Evolutionary conservation across 2,113 vertebrate genomes (phyloP).

Genomic region (Sceloporus undulatus): DNA sequence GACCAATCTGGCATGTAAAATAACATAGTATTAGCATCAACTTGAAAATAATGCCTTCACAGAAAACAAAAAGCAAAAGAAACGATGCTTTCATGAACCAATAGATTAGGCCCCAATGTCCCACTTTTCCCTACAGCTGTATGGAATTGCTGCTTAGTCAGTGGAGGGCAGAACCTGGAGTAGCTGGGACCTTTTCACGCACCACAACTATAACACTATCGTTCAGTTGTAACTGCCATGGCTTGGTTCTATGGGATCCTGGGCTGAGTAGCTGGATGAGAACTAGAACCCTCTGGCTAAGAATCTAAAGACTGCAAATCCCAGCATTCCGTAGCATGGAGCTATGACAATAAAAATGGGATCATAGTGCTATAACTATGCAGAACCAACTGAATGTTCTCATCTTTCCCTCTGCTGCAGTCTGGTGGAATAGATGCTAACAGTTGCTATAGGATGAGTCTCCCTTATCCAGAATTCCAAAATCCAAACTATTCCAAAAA

Average conservation of each 20-base stretch:
- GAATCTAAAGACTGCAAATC: too few relatives aligned
- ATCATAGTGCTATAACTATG: too few relatives aligned
- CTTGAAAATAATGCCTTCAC: neutral
- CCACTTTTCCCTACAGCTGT: neutral
- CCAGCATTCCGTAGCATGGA: too few relatives aligned
- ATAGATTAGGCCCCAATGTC: neutral
- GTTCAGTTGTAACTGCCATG: too few relatives aligned
- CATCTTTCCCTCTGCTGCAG: neutral
- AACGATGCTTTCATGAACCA: neutral
- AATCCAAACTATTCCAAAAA: too few relatives aligned
- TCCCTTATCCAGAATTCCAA: too few relatives aligned
- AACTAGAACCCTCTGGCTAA: too few relatives aligned
- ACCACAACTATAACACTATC: too few relatives aligned
- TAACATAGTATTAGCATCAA: neutral
- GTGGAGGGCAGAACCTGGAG: neutral
- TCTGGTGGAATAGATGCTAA: neutral
- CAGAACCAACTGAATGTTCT: neutral
- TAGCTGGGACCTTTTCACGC: neutral
- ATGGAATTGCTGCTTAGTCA: neutral
- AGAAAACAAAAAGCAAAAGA: neutral
- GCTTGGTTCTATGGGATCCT: too few relatives aligned
- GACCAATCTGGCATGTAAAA: neutral
- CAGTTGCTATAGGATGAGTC: too few relatives aligned
- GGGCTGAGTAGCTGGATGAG: too few relatives aligned
- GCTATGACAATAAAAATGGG: too few relatives aligned